These are phyloP conservation scores for Vicugna pacos DNA, from an alignment of 2,113 vertebrate genomes.

Conservation along the genomic window DNA sequence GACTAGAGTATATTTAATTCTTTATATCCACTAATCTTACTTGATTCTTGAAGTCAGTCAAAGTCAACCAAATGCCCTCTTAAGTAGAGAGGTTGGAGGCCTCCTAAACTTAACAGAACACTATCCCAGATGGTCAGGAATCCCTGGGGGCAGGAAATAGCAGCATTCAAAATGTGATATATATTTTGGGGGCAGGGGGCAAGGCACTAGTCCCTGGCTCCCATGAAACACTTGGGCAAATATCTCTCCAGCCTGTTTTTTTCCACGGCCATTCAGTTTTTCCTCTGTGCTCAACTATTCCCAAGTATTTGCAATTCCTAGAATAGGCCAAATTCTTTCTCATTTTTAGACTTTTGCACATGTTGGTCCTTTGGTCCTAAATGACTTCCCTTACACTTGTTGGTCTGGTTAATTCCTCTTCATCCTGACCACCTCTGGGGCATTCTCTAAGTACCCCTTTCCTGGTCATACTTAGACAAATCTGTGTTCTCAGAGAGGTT, in stretches of 20 bases:
- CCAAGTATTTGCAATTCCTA: neutral
- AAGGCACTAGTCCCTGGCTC: neutral
- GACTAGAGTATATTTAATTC: neutral
- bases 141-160: neutral
- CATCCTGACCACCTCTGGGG: neutral
- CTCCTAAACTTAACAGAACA: conserved; percentile 22
- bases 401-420: neutral
- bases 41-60: neutral
- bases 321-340: neutral
- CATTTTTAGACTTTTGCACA: neutral
- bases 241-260: neutral
- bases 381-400: neutral
- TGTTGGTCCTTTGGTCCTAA: neutral
- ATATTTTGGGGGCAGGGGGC: neutral
- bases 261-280: neutral
- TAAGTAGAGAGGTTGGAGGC: neutral
- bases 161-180: neutral
- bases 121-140: neutral
- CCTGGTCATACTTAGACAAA: neutral
- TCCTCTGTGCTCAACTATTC: conserved; percentile 1
- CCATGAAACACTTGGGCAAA: neutral
- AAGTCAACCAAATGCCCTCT: neutral
- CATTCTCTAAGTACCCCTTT: neutral
- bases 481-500: neutral
- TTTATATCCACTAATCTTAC: neutral